These are phyloP conservation scores for Corythornis leucogaster DNA, from an alignment of 2,797 vertebrate genomes.

Conservation along the genomic window DNA sequence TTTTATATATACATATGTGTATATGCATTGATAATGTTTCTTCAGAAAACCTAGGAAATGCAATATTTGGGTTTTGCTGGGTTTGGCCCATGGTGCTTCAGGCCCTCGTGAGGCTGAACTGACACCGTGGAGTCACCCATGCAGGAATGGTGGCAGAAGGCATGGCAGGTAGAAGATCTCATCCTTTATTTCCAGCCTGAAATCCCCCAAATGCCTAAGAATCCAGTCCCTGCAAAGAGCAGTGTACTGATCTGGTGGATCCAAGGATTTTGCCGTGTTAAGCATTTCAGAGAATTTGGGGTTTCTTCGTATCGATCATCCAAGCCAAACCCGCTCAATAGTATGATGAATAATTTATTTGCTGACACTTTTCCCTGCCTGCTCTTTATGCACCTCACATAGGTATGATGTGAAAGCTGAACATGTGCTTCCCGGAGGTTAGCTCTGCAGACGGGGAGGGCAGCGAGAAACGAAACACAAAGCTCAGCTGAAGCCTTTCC, in stretches of 20 bases:
- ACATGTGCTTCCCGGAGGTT: background rate
- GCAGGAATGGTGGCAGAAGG: background rate
- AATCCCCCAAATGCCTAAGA: background rate
- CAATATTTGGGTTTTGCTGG: background rate
- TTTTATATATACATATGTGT: background rate
- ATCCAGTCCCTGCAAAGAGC: background rate
- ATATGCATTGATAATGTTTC: background rate
- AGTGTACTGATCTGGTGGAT: background rate
- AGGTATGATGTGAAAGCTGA: background rate
- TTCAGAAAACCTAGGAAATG: background rate
- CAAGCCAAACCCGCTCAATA: background rate
- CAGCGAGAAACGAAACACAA: background rate
- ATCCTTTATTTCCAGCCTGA: background rate
- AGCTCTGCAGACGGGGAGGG: background rate
- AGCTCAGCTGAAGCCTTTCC: background rate
- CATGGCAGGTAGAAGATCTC: background rate
- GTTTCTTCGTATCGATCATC: background rate
- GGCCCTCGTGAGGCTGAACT: background rate
- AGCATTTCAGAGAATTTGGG: background rate
- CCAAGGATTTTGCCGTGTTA: background rate
- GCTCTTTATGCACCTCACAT: background rate
- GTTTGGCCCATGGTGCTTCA: rapidly evolving
- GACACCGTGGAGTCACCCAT: rapidly evolving
- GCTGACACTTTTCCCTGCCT: background rate
- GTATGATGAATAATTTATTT: slow-evolving; percentile 20